Evolutionary conservation across 2,113 vertebrate species (phyloP), one percentile per base, ranked within the genome.

Genomic region (Nanger granti): DNA sequence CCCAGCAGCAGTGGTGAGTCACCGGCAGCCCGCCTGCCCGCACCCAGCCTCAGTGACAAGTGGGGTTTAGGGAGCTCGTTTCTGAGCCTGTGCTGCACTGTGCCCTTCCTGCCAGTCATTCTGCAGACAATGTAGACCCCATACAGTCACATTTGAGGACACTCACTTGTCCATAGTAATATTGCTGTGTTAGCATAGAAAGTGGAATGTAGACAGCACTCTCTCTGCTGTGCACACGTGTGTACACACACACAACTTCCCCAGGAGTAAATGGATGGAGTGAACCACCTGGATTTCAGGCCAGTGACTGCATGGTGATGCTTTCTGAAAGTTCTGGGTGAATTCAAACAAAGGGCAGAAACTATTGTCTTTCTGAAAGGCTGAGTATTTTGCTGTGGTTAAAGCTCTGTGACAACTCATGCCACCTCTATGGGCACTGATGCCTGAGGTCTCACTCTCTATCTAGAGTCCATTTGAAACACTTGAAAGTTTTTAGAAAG

Each of bases 1-100:
- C 99, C 69, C 99, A 99, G 98, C 99, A 99, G 98, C 99, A 99
- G 83, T 99, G 99, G 99, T 99, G 97, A 99, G 98, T 96, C 73
- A 1, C 0, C 2, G 29, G 66, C 37, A n/a, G 7, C 49, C 4
- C 2, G 4, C 18, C 47, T 24, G 12, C 3, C 83, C 3, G 2
- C 5, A 54, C 37, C 49, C 15, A 37, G 34, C 28, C 7, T 55
- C 3, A 2, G 86, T 83, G 76, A 41, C 89, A 20, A 5, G 41
- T 31, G 69, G 60, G 49, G 12, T 87, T 24, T 49, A 4, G 49
- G 55, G 66, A 52, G 44, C 76, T 0, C 20, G 13, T 26, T 37
- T 14, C 37, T 31, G 4, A 66, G 37, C n/a, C 62, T 47, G 37
- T 57, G 37, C 59, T 47, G 1, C 15, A 14, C 62, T 3, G 12